Base-by-base conservation (phyloP, 2,888 invertebrate species). In the Synergus japonicus region DNA sequence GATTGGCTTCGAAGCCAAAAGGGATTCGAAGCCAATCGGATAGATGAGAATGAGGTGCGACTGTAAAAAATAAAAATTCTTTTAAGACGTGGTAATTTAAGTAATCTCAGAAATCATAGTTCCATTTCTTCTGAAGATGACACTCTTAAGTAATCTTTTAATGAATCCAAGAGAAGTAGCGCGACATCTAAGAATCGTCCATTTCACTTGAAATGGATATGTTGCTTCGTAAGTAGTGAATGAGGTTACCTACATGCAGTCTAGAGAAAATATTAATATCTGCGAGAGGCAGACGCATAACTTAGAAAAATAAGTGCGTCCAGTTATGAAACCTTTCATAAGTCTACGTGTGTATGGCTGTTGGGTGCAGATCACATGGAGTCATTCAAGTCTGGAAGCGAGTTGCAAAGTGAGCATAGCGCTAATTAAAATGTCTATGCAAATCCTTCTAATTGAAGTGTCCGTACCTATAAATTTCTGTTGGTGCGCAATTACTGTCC, bases 371-470 rank as follows among this genome's bases (percentile, higher is more conserved):
- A 66, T 66, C 44, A 66, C n/a, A n/a, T 18, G 41, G 8, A 8
- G 22, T 69, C 13, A 69, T 69, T 29, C 10, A 18, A 54, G 46
- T n/a, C 63, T 43, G 15, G 15, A 13, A 46, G 66, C 37, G 46
- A 4, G 58, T 41, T 49, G 77, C 64, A 44, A n/a, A 60, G 37
- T 58, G 9, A 63, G 65, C 79, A 80, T 77, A 78, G 76, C 81
- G 79, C 84, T 87, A 87, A 88, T 88, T 88, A 86, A 86, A 88
- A 85, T 79, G 85, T 85, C 82, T 83, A 85, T 83, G 85, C 83
- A 85, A 85, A 85, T 87, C 79, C 76, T 79, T 83, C 77, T 85
- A 84, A 86, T 84, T 83, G 84, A 85, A 84, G 84, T 81, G 78
- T 80, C 79, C 65, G 83, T 79, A 76, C 44, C 76, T 81, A 88